Evolutionary conservation across 2,888 invertebrate species (phyloP), one percentile per base, ranked within the genome.

Genomic region (Scrobipalpa costella): DNA sequence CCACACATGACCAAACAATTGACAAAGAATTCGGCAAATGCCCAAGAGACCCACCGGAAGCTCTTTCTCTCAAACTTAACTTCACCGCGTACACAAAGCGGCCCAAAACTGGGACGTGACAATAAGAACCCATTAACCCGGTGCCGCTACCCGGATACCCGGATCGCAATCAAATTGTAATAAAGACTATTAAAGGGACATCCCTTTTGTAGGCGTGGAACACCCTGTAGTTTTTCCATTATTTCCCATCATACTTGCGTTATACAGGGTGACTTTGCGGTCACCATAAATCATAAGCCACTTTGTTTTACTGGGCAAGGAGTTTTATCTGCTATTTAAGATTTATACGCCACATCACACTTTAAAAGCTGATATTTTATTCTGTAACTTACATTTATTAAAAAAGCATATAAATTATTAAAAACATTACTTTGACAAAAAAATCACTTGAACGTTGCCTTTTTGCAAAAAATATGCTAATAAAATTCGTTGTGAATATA

Each of bases 111-210:
- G n/a, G 44, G 44, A 44, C 44, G n/a, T n/a, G 1, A 44, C 44
- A 44, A 44, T 44, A 44, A 44, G 44, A 44, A n/a, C n/a, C n/a
- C n/a, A 44, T 44, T 44, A 44, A n/a, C 44, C 44, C 44, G n/a
- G 11, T n/a, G 27, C 44, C 44, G n/a, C 44, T n/a, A 13, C n/a
- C 44, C 44, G 6, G 11, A 8, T 13, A 8, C 38, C 13, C 38
- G 44, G 44, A 11, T 44, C 44, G 44, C 44, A 44, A 44, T 44
- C 44, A 44, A 44, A 44, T 44, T n/a, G 44, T n/a, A 44, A 44
- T 44, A 44, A 44, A 6, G 44, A n/a, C n/a, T 44, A 44, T 44
- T n/a, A 44, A 44, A 44, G n/a, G n/a, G n/a, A 44, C 44, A 44
- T 44, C n/a, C 44, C 44, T 44, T n/a, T 44, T n/a, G n/a, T 27